Conservation (phyloP, 2,888 invertebrate species). For the Xanthorhoe spadicearia region DNA sequence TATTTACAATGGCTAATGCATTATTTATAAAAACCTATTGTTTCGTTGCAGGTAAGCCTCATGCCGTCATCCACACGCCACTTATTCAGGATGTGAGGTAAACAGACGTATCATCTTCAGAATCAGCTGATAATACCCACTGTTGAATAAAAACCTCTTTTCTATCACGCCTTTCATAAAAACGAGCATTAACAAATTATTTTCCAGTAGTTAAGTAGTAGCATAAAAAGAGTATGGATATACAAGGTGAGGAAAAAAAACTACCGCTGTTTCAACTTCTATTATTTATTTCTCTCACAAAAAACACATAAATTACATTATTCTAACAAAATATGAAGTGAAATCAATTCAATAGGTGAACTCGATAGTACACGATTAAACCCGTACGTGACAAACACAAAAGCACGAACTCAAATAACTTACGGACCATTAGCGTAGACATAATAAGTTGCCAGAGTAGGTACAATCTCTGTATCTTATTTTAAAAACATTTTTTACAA, state of each 20-base stretch:
- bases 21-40: constrained; percentile 41
- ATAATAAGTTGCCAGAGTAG: not conserved
- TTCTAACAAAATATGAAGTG: not conserved
- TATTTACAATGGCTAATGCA: not conserved
- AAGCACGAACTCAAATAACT: constrained; percentile 22
- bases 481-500: not conserved
- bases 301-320: too few relatives aligned
- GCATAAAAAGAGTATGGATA: too few relatives aligned
- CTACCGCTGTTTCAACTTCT: too few relatives aligned
- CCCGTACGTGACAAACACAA: constrained; percentile 19
- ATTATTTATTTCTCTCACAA: too few relatives aligned
- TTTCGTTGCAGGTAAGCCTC: constrained; percentile 64
- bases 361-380: constrained; percentile 6
- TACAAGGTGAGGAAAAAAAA: too few relatives aligned
- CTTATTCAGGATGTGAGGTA: constrained; percentile 17
- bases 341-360: not conserved
- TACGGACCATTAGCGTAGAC: not conserved
- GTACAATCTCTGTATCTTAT: not conserved
- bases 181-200: too few relatives aligned
- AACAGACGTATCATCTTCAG: constrained; percentile 10
- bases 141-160: too few relatives aligned
- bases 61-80: constrained; percentile 10
- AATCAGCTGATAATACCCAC: too few relatives aligned
- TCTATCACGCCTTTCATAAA: too few relatives aligned
- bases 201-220: too few relatives aligned